These are phyloP conservation scores for Mohoua ochrocephala DNA, from an alignment of 2,113 vertebrate genomes.

Conservation along the genomic window DNA sequence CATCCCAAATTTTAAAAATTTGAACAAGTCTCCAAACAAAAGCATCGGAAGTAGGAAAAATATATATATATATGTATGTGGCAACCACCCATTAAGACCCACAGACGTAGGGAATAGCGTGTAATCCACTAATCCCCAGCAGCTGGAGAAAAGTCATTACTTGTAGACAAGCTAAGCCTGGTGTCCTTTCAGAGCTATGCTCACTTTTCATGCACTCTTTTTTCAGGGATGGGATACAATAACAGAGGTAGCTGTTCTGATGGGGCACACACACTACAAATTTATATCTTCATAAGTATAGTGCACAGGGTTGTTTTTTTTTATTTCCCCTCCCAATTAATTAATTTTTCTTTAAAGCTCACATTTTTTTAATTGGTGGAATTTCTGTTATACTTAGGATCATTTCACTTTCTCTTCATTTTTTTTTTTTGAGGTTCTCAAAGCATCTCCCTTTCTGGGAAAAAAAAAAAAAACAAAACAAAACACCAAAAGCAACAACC, in stretches of 20 bases:
- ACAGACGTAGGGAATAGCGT: background rate
- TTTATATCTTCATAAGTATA: background rate
- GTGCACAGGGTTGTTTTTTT: too few relatives aligned
- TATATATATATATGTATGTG: fast-evolving
- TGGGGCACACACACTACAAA: background rate
- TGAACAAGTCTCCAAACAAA: background rate
- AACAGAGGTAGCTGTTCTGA: background rate
- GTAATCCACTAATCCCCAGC: background rate
- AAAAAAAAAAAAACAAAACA: too few relatives aligned
- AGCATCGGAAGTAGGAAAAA: background rate
- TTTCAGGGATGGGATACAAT: background rate
- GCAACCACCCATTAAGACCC: background rate
- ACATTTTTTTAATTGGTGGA: background rate
- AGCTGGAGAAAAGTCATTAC: background rate
- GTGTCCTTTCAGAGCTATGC: background rate
- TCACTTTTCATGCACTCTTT: background rate
- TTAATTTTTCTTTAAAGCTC: background rate
- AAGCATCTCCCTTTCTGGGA: background rate
- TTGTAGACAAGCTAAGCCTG: background rate
- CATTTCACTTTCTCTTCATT: background rate
- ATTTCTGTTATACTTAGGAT: background rate
- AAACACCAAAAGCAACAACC: background rate
- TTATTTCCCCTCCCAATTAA: background rate
- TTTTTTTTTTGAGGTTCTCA: background rate
- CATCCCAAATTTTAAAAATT: background rate